These are phyloP conservation scores for Schizopygopsis pylzovi DNA, from an alignment of 2,797 vertebrate genomes.

Conservation along the genomic window DNA sequence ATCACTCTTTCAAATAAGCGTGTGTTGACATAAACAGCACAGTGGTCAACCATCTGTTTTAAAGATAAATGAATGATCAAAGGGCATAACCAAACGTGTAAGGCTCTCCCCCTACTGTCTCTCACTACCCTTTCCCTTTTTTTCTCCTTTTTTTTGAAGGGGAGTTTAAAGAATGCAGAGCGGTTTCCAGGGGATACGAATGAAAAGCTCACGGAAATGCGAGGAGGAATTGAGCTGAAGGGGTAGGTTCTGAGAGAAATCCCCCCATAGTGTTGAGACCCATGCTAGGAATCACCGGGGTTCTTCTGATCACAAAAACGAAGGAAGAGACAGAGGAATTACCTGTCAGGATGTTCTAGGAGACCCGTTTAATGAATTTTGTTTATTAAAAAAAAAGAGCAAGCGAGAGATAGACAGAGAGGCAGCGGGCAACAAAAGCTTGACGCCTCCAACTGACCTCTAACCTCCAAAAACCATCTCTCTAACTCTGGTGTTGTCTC, in stretches of 20 bases:
- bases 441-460: slow-evolving; percentile 70
- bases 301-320: slow-evolving; percentile 81
- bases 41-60: slow-evolving; percentile 82
- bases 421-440: slow-evolving; percentile 53
- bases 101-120: slow-evolving; percentile 60
- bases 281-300: slow-evolving; percentile 81
- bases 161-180: slow-evolving; percentile 81
- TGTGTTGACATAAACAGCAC: slow-evolving; percentile 75
- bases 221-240: slow-evolving; percentile 79
- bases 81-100: slow-evolving; percentile 80
- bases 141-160: slow-evolving; percentile 68
- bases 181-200: slow-evolving; percentile 88
- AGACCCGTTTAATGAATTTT: slow-evolving; percentile 77
- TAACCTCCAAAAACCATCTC: slow-evolving; percentile 64
- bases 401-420: slow-evolving; percentile 42
- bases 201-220: slow-evolving; percentile 87
- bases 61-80: slow-evolving; percentile 83
- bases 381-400: slow-evolving; percentile 79
- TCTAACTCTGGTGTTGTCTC: slow-evolving; percentile 55
- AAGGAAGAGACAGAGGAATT: slow-evolving; percentile 76
- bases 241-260: slow-evolving; percentile 80
- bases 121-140: slow-evolving; percentile 47
- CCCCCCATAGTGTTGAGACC: slow-evolving; percentile 78
- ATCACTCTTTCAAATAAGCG: slow-evolving; percentile 70
- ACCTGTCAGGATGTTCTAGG: slow-evolving; percentile 74